phyloP scores from a whole-genome alignment of 2,113 vertebrate genomes.

The Danionella cerebrum region DNA sequence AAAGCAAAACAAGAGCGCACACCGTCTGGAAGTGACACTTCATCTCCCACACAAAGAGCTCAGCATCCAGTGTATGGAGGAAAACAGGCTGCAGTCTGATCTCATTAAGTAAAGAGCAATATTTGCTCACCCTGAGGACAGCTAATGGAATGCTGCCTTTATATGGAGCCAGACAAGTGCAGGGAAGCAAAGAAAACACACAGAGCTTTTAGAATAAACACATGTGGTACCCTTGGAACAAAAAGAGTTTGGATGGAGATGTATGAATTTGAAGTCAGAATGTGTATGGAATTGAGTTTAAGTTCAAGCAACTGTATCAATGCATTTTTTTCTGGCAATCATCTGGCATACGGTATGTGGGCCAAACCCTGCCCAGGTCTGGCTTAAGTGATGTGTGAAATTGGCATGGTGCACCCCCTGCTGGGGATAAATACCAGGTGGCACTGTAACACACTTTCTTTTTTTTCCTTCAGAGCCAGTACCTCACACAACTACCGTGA shows the following conservation, averaged over 20 bases:
- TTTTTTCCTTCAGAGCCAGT: no score
- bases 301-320: not conserved
- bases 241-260: not conserved
- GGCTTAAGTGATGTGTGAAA: no score
- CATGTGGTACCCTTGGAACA: conserved; percentile 17
- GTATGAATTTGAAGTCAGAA: not conserved
- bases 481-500: no score
- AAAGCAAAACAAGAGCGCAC: conserved; percentile 47
- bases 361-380: no score
- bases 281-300: not conserved
- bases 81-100: conserved; percentile 49
- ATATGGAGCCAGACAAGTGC: conserved; percentile 4
- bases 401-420: no score
- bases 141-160: conserved; percentile 55
- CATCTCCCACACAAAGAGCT: conserved; percentile 50
- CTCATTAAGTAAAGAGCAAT: conserved; percentile 49
- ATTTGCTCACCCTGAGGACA: conserved; percentile 47
- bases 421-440: no score
- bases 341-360: no score
- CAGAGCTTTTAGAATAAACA: conserved; percentile 28
- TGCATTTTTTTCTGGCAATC: no score
- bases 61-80: conserved; percentile 46
- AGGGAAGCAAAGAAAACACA: conserved; percentile 17
- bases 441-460: no score
- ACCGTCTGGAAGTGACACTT: conserved; percentile 47